Conservation (phyloP, 2,797 vertebrate genomes). For the Coilia nasus region DNA sequence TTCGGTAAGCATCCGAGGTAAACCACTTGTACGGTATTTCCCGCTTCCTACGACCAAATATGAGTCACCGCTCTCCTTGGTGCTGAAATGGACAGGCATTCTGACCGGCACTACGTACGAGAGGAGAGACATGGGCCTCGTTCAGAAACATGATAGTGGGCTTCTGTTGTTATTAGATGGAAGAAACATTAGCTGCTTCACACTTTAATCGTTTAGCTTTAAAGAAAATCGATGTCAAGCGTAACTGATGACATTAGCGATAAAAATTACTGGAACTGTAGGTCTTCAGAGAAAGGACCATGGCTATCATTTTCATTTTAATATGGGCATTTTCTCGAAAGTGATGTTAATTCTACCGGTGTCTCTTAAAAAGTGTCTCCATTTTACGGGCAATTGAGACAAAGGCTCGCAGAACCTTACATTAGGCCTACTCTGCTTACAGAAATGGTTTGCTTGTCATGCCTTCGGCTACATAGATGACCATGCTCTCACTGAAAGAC, state of each 20-base stretch:
- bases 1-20: conserved; percentile 61
- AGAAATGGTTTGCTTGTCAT: background rate
- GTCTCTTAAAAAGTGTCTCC: background rate
- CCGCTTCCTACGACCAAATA: background rate
- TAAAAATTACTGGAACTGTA: no score
- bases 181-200: background rate
- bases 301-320: no score
- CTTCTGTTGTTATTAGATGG: background rate
- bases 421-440: background rate
- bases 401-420: background rate
- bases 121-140: background rate
- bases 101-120: background rate
- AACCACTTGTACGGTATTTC: background rate
- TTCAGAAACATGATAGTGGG: background rate
- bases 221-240: no score
- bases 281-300: no score
- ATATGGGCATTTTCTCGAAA: background rate
- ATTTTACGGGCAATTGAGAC: background rate
- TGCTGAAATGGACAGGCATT: conserved; percentile 66
- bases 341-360: background rate
- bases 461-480: background rate
- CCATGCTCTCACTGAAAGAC: background rate
- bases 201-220: background rate
- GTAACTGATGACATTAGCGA: no score
- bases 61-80: conserved; percentile 70